Evolutionary conservation across 2,113 vertebrate species (phyloP).

Genomic region (Corythornis cristatus): DNA sequence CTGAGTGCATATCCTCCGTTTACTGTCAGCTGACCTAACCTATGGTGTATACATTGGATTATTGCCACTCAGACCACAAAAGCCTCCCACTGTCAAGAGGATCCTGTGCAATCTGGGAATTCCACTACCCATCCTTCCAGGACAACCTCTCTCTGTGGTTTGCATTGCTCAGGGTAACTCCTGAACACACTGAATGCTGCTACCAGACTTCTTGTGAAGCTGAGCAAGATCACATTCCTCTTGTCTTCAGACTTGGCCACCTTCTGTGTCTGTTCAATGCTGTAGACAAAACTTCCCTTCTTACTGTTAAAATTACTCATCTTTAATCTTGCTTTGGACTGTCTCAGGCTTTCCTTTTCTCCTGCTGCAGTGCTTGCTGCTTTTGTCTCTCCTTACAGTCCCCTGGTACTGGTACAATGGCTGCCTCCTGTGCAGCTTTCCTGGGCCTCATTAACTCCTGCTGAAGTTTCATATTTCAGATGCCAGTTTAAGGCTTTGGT

Average conservation of each 20-base stretch:
- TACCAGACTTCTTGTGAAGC: neutral
- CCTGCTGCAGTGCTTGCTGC: neutral
- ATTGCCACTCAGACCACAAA: neutral
- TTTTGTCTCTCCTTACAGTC: neutral
- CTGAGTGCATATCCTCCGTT: neutral
- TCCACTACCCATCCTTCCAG: neutral
- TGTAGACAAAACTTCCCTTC: neutral
- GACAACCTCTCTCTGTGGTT: neutral
- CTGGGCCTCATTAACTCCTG: conserved; percentile 43
- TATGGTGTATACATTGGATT: neutral
- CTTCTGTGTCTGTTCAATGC: neutral
- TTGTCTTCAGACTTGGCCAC: neutral
- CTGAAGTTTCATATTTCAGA: conserved; percentile 53
- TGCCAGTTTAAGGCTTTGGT: conserved; percentile 51
- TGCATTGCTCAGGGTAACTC: neutral
- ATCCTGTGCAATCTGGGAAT: neutral
- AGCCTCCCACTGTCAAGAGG: neutral
- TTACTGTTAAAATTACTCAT: neutral
- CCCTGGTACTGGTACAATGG: neutral
- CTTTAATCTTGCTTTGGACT: neutral
- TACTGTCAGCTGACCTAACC: neutral
- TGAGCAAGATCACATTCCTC: fast-evolving
- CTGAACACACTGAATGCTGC: neutral
- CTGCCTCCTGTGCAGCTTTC: conserved; percentile 8
- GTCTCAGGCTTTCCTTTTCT: neutral